Evolutionary conservation across 2,113 vertebrate genomes (phyloP).

Genomic region (Fulmarus glacialis): DNA sequence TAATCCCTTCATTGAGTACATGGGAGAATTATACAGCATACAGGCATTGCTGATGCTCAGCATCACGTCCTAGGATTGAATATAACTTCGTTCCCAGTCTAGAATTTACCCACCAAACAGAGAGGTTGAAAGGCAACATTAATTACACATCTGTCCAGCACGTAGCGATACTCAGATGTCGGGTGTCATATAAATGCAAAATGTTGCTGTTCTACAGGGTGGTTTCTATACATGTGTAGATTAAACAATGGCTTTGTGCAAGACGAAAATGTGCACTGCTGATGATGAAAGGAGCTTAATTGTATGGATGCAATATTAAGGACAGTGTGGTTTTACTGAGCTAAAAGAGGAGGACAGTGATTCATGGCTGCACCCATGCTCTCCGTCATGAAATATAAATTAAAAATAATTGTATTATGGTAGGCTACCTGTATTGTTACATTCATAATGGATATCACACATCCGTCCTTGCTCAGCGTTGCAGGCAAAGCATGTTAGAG

Average conservation of each 20-base stretch:
- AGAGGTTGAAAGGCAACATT: constrained; percentile 33
- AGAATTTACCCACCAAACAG: constrained; percentile 58
- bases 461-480: constrained; percentile 37
- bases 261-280: constrained; percentile 41
- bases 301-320: constrained; percentile 25
- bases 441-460: constrained; percentile 74
- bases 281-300: constrained; percentile 49
- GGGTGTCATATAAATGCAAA: constrained; percentile 56
- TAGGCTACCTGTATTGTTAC: constrained; percentile 55
- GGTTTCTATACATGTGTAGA: background rate
- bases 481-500: constrained; percentile 69
- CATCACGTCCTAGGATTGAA: background rate
- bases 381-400: constrained; percentile 57
- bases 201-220: constrained; percentile 26
- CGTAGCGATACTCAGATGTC: background rate
- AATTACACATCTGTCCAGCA: constrained; percentile 56
- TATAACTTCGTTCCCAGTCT: background rate
- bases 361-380: constrained; percentile 39
- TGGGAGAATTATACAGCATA: background rate
- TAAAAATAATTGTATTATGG: constrained; percentile 60
- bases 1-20: constrained; percentile 34
- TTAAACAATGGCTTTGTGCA: constrained; percentile 44
- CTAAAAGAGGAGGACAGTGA: constrained; percentile 49
- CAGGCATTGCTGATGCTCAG: background rate
- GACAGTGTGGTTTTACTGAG: constrained; percentile 45